Conservation (phyloP, 2,888 invertebrate genomes). For the Rhagophthalmus giganteus region DNA sequence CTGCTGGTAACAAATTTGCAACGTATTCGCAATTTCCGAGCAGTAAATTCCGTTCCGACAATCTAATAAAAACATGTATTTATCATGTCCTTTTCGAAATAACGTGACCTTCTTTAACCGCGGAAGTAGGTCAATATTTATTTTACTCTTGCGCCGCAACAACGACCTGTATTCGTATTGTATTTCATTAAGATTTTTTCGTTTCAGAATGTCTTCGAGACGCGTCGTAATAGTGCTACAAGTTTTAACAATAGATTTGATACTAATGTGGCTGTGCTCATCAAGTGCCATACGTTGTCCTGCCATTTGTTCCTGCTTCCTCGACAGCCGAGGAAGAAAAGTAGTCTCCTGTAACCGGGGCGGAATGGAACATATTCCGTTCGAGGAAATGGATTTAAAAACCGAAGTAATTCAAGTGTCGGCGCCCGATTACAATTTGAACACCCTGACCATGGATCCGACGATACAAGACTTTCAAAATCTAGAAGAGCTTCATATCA, state of each 20-base stretch:
- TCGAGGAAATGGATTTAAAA: slow-evolving; percentile 63
- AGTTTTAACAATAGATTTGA: slow-evolving; percentile 9
- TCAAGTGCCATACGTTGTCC: slow-evolving; percentile 59
- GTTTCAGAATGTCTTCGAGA: slow-evolving; percentile 24
- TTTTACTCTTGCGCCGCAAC: too few species aligned
- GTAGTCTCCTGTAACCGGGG: slow-evolving; percentile 65
- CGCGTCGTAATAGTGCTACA: slow-evolving; percentile 1
- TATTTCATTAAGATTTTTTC: slow-evolving; percentile 21
- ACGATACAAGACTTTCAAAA: slow-evolving; percentile 61
- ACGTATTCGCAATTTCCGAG: too few species aligned
- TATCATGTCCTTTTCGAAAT: too few species aligned
- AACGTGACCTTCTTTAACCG: too few species aligned
- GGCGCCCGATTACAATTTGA: slow-evolving; percentile 64
- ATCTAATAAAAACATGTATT: too few species aligned
- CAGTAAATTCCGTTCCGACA: too few species aligned
- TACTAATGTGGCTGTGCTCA: slow-evolving; percentile 29
- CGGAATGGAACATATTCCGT: slow-evolving; percentile 66
- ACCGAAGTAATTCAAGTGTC: slow-evolving; percentile 69
- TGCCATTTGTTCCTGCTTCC: slow-evolving; percentile 63
- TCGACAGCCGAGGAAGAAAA: slow-evolving; percentile 62
- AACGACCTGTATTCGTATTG: slow-evolving; percentile 1
- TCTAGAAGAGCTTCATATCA: slow-evolving; percentile 73
- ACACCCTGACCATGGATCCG: slow-evolving; percentile 72
- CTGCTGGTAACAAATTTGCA: too few species aligned
- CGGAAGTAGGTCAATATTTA: too few species aligned